Percentiles rank a stretch among this genome's conserved stretches.
Conservation (phyloP, 2,113 vertebrate species). For the Neomonachus schauinslandi region DNA sequence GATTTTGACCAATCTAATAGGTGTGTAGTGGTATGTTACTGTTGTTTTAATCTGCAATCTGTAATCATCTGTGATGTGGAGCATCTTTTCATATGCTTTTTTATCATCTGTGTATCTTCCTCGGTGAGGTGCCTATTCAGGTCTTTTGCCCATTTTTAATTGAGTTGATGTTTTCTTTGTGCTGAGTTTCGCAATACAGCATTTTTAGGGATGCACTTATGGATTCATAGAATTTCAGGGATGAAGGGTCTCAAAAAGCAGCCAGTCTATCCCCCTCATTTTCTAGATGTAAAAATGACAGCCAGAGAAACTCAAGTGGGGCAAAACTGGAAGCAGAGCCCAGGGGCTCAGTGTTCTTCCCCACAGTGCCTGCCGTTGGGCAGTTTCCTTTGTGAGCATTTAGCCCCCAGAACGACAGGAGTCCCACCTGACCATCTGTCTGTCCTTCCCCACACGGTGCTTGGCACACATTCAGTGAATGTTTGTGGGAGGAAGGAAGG, state of each 20-base stretch:
- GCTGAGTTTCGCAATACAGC: background rate
- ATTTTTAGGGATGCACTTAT: background rate
- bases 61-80: background rate
- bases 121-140: background rate
- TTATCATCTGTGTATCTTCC: background rate
- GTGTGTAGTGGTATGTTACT: background rate
- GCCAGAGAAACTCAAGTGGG: background rate
- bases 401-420: background rate
- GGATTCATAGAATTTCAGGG: background rate
- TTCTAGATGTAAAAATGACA: background rate
- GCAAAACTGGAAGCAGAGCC: background rate
- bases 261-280: background rate
- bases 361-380: background rate
- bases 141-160: background rate
- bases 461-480: background rate
- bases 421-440: background rate
- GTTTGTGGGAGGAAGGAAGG: background rate
- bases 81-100: background rate
- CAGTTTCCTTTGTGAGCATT: background rate
- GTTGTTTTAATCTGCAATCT: background rate
- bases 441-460: background rate
- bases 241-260: background rate
- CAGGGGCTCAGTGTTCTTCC: background rate
- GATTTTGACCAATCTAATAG: background rate
- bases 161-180: background rate